Base-by-base conservation (phyloP, 2,113 vertebrate genomes). In the Tricholaema leucomelas region DNA sequence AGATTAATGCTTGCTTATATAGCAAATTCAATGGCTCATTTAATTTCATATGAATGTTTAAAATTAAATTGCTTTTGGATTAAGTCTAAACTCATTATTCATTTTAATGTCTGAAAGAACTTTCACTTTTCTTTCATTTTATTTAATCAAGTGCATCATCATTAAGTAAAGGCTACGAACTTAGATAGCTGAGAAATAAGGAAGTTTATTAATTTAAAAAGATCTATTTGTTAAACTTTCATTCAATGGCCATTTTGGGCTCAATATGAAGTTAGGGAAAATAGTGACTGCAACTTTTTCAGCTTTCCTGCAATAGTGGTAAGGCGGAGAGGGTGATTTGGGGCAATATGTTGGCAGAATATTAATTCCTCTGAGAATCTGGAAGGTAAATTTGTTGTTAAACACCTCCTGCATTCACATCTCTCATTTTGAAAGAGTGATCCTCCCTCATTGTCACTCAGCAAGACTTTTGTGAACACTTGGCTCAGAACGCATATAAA, bases 21-120 rank as follows among this genome's bases (percentile, higher is more conserved):
- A 98, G 97, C 94, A 97, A 98, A 98, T 98, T 98, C 97, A 98
- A 98, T 98, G 98, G 98, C 96, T 98, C 98, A 98, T 98, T 98
- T 98, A 98, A 98, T 98, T 98, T 97, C 97, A 97, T 98, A 98
- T 98, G 97, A 98, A 98, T 98, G 97, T 97, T 98, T 98, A 98
- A 98, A 98, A 97, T 98, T 98, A 98, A 98, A 98, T 98, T 98
- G 98, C 98, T 98, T 98, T 97, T 98, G 97, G 97, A 98, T 98
- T 98, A 98, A 98, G 97, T 97, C 95, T 97, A 98, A 97, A 96
- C 97, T 98, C 97, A 97, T 98, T 98, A 97, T 97, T 97, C 96
- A 97, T 97, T 97, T 97, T 98, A 98, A 98, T 93, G 81, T 98
- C 97, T 97, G 96, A 97, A 97, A 97, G 97, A 97, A 97, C 95